phyloP scores from a whole-genome alignment of 2,797 vertebrate genomes.

The Ctenochaetus hawaiiensis region DNA sequence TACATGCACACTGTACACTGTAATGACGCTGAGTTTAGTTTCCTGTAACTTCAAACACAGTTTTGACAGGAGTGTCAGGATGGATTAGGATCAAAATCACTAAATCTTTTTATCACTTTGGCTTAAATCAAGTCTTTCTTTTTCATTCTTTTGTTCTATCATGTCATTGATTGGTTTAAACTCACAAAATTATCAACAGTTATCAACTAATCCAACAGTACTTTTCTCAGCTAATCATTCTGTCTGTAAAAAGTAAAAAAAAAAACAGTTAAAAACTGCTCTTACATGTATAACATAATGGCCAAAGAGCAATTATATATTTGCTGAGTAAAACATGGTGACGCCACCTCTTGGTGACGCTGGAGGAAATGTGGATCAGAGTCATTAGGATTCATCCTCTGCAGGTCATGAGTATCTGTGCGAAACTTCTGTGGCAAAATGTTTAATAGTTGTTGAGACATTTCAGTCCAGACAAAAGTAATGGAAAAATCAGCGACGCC shows the following conservation, averaged over 20 bases:
- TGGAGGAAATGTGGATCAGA: too few species aligned
- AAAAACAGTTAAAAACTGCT: neutral
- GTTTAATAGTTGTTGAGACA: neutral
- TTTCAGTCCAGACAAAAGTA: neutral
- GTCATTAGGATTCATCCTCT: too few species aligned
- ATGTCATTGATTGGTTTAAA: neutral
- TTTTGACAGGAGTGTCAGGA: neutral
- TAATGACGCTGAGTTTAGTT: neutral
- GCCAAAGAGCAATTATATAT: too few species aligned
- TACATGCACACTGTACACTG: too few species aligned
- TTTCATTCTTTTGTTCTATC: neutral
- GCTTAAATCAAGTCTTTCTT: too few species aligned
- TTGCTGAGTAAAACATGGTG: too few species aligned
- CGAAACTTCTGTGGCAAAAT: neutral
- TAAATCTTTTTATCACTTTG: too few species aligned
- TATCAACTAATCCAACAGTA: neutral
- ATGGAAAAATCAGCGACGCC: too few species aligned
- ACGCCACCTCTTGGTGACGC: too few species aligned
- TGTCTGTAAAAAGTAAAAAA: neutral
- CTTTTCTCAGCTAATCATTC: neutral
- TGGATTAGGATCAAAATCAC: neutral
- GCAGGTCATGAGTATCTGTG: neutral
- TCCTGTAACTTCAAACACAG: neutral
- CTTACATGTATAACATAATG: neutral
- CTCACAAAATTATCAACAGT: neutral